Evolutionary conservation across 2,888 invertebrate species (phyloP).

Genomic region (Epirrita christyi): DNA sequence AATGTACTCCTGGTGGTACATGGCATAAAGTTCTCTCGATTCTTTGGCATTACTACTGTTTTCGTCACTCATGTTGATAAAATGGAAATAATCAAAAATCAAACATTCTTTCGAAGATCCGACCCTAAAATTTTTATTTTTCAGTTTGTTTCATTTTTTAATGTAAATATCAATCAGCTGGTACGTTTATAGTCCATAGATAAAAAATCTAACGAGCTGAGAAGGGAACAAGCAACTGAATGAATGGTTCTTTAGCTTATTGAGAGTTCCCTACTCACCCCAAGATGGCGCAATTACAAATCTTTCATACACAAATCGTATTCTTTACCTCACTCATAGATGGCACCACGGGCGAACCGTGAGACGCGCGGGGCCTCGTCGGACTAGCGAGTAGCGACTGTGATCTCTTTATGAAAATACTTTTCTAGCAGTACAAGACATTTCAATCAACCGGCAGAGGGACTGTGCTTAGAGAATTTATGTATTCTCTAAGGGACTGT

Average conservation of each 20-base stretch:
- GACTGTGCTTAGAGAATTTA: too few relatives aligned
- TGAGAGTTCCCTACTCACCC: slow-evolving; percentile 9
- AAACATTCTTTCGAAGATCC: neutral
- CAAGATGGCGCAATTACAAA: slow-evolving; percentile 19
- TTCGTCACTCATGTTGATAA: slow-evolving; percentile 62
- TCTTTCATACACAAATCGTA: too few relatives aligned
- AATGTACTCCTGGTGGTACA: slow-evolving; percentile 94
- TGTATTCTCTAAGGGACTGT: too few relatives aligned
- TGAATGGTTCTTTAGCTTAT: neutral
- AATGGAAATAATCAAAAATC: neutral
- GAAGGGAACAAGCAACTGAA: neutral
- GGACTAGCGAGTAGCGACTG: too few relatives aligned
- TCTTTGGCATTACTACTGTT: slow-evolving; percentile 71
- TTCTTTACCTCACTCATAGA: too few relatives aligned
- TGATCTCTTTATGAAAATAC: too few relatives aligned
- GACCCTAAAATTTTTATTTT: neutral
- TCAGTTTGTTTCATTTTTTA: neutral
- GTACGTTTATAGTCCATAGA: neutral
- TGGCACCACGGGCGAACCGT: too few relatives aligned
- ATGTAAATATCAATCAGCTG: slow-evolving; percentile 4
- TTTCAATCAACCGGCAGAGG: too few relatives aligned
- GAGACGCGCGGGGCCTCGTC: too few relatives aligned
- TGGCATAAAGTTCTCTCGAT: slow-evolving; percentile 88
- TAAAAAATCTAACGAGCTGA: too few relatives aligned
- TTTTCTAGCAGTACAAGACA: too few relatives aligned